A percentile compares a stretch with the other conserved stretches of the same genome.
These are phyloP conservation scores for Gymnothorax reevesii DNA, from an alignment of 2,797 vertebrate genomes.

Conservation along the genomic window DNA sequence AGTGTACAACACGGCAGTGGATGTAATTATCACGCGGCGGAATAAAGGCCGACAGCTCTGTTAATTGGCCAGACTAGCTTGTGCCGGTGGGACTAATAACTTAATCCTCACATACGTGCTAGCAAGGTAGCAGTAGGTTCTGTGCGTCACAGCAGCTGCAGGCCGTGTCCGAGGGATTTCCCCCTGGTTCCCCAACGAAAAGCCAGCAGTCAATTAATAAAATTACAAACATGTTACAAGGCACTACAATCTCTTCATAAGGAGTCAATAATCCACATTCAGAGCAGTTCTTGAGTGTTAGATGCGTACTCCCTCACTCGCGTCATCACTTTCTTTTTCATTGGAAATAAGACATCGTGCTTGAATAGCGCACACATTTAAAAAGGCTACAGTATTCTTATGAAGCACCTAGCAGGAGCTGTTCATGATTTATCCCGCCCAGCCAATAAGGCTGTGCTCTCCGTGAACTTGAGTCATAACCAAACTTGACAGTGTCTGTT, in stretches of 20 bases:
- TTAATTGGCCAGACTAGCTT: conserved; percentile 68
- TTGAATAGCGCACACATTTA: not conserved
- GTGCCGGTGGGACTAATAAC: conserved; percentile 45
- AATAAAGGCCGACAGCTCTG: conserved; percentile 28
- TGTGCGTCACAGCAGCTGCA: not conserved
- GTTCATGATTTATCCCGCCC: not conserved
- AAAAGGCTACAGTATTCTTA: not conserved
- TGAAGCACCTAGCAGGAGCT: not conserved
- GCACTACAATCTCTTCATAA: not conserved
- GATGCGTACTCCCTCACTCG: not conserved
- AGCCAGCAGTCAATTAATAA: conserved; percentile 17
- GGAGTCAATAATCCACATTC: not conserved
- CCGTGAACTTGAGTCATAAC: not conserved
- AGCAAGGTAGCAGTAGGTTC: conserved; percentile 13
- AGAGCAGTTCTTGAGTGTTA: not conserved
- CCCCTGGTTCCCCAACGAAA: not conserved
- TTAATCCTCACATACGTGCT: conserved; percentile 43
- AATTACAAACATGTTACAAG: conserved; percentile 8
- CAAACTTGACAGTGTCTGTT: not conserved
- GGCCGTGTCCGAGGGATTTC: conserved; percentile 15
- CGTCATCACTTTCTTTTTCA: not conserved
- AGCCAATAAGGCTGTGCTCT: not conserved
- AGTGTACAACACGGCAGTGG: conserved; percentile 9
- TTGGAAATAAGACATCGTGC: not conserved
- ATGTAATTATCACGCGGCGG: conserved; percentile 26